phyloP scores from a whole-genome alignment of 2,797 vertebrate genomes.

The Halcyon leucocephala region DNA sequence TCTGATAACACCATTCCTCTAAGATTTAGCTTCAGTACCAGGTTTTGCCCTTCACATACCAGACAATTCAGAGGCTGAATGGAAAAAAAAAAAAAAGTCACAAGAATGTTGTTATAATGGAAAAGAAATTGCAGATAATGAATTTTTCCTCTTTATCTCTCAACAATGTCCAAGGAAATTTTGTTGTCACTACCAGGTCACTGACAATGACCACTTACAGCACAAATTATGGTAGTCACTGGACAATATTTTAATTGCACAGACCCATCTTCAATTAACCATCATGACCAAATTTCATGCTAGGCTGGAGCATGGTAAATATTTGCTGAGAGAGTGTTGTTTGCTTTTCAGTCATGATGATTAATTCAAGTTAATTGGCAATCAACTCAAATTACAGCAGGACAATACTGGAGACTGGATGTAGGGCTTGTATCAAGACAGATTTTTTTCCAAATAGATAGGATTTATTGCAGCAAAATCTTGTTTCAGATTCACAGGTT shows the following conservation, averaged over 20 bases:
- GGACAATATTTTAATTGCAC: conserved; percentile 17
- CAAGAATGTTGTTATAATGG: neutral
- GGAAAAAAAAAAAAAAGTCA: neutral
- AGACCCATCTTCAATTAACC: conserved; percentile 33
- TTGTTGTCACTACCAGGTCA: neutral
- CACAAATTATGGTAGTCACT: neutral
- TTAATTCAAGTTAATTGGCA: conserved; percentile 50
- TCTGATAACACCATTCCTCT: neutral
- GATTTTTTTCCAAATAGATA: neutral
- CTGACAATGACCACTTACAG: neutral
- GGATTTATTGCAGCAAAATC: neutral
- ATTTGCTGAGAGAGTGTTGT: conserved; percentile 27
- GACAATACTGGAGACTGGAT: neutral
- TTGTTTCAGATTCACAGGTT: neutral
- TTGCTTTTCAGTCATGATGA: conserved; percentile 44
- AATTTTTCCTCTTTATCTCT: neutral
- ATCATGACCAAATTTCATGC: conserved; percentile 17
- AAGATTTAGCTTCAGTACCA: neutral
- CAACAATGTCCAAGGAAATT: neutral
- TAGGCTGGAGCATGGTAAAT: conserved; percentile 30
- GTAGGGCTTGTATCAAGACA: neutral
- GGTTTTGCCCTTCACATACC: neutral
- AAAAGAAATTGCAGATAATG: neutral
- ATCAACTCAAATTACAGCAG: conserved; percentile 39
- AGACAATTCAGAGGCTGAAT: neutral